Evolutionary conservation across 1,140 invertebrate genomes (phyloP).

Genomic region (Mamestra configurata): DNA sequence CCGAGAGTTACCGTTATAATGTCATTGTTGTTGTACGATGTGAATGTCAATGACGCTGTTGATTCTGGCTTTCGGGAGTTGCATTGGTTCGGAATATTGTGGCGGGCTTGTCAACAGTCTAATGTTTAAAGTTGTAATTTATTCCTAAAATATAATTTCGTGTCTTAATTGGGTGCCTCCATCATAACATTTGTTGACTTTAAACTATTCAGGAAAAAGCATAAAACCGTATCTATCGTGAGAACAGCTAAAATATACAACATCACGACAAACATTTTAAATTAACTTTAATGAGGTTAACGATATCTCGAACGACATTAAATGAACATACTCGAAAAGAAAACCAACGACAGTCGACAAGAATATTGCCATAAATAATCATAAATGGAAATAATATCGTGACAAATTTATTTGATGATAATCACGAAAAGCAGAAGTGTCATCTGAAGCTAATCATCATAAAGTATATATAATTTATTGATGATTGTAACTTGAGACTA

Average conservation of each 20-base stretch:
- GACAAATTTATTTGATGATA: conserved; percentile 41
- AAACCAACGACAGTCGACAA: background rate
- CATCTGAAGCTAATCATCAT: conserved; percentile 40
- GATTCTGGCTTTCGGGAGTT: too few relatives aligned
- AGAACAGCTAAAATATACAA: background rate
- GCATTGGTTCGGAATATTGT: too few relatives aligned
- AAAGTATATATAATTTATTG: conserved; percentile 43
- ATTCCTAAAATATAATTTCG: too few relatives aligned
- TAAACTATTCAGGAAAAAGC: background rate
- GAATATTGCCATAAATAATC: conserved; percentile 36
- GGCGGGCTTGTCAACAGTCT: too few relatives aligned
- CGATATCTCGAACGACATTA: background rate
- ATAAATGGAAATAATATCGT: conserved; percentile 22
- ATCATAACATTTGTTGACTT: background rate
- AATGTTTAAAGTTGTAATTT: too few relatives aligned
- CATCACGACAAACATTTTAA: background rate
- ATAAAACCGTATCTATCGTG: background rate
- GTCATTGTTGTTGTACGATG: too few relatives aligned
- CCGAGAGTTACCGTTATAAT: too few relatives aligned
- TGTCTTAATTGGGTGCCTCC: too few relatives aligned
- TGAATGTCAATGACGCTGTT: too few relatives aligned
- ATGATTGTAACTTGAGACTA: conserved; percentile 32
- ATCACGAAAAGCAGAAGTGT: conserved; percentile 35
- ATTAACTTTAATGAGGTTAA: conserved; percentile 6
- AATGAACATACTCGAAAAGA: conserved; percentile 9